Percentiles rank a stretch among this genome's conserved stretches.
phyloP scores from a whole-genome alignment of 1,140 invertebrate species.

The Drosophila pseudoobscura region DNA sequence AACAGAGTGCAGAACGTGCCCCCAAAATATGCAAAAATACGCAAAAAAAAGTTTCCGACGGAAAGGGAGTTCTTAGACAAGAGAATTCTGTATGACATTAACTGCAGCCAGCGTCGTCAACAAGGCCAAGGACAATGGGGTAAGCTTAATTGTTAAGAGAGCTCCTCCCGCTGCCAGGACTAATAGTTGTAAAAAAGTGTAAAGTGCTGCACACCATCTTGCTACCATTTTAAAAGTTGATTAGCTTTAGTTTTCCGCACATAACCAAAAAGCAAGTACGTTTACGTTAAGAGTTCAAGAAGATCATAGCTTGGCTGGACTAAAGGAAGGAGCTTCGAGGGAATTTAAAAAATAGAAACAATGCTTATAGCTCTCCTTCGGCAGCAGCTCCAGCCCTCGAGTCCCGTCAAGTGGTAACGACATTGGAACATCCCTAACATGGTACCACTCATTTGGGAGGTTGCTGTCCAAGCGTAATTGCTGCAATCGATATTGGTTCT shows the following conservation, averaged over 20 bases:
- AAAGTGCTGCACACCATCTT: too few relatives aligned
- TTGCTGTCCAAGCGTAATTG: neutral
- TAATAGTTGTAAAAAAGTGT: too few relatives aligned
- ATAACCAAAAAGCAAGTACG: too few relatives aligned
- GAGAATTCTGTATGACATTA: slow-evolving; percentile 3
- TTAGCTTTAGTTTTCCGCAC: too few relatives aligned
- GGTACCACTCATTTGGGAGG: neutral
- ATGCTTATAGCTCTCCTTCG: neutral
- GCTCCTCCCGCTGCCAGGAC: too few relatives aligned
- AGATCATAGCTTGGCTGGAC: too few relatives aligned
- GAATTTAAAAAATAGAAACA: slow-evolving; percentile 3
- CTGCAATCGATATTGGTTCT: slow-evolving; percentile 4
- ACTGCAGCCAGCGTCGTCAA: neutral
- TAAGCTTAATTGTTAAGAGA: too few relatives aligned
- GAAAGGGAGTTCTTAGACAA: slow-evolving; percentile 21
- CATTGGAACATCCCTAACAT: neutral
- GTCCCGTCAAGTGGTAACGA: neutral
- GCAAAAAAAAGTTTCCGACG: slow-evolving; percentile 17
- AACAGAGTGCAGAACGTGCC: slow-evolving; percentile 40
- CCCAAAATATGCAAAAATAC: slow-evolving; percentile 12
- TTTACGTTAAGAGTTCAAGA: too few relatives aligned
- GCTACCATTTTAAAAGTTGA: too few relatives aligned
- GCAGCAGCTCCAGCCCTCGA: neutral
- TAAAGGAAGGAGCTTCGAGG: too few relatives aligned
- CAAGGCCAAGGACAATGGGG: slow-evolving; percentile 11